A percentile compares a stretch with the other conserved stretches of the same genome.
Evolutionary conservation across 2,888 invertebrate species (phyloP).

Genomic region (Unio pictorum): DNA sequence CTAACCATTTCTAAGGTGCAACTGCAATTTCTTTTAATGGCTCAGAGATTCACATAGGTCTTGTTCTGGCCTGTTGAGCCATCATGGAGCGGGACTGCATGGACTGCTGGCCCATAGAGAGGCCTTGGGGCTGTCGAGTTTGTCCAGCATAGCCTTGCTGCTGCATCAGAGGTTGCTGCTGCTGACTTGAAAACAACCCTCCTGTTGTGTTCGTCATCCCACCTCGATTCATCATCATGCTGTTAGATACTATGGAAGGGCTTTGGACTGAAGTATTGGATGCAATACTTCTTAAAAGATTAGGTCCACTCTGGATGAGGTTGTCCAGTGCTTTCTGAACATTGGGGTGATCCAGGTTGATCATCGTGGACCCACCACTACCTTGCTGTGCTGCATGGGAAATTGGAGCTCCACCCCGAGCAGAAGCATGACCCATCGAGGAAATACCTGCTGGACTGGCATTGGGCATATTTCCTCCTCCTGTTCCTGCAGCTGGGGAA

Average conservation of each 20-base stretch:
- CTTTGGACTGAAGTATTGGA: slow-evolving; percentile 2
- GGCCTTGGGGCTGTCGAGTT: slow-evolving; percentile 4
- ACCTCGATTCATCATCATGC: too few species aligned
- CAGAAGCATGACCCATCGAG: slow-evolving; percentile 5
- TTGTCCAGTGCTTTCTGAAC: slow-evolving; percentile 72
- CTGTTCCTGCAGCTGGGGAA: slow-evolving; percentile 11
- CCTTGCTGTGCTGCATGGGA: slow-evolving; percentile 10
- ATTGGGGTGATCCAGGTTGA: slow-evolving; percentile 72
- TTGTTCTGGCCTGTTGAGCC: too few species aligned
- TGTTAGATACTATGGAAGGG: too few species aligned
- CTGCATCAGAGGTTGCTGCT: slow-evolving; percentile 1
- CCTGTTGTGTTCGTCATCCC: too few species aligned
- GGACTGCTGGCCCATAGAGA: slow-evolving; percentile 2
- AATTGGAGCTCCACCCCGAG: slow-evolving; percentile 11
- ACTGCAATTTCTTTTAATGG: too few species aligned
- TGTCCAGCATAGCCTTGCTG: background rate
- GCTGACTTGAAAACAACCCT: background rate
- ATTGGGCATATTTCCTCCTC: slow-evolving; percentile 11
- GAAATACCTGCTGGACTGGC: slow-evolving; percentile 8
- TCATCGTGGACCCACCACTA: slow-evolving; percentile 35
- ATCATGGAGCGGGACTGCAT: too few species aligned
- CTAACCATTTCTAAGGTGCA: too few species aligned
- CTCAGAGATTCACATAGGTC: too few species aligned
- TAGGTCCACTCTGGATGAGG: slow-evolving; percentile 71
- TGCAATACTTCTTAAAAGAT: slow-evolving; percentile 67